Base-by-base conservation (phyloP, 2,888 invertebrate genomes). In the Ashinkailepas kermadecensis region DNA sequence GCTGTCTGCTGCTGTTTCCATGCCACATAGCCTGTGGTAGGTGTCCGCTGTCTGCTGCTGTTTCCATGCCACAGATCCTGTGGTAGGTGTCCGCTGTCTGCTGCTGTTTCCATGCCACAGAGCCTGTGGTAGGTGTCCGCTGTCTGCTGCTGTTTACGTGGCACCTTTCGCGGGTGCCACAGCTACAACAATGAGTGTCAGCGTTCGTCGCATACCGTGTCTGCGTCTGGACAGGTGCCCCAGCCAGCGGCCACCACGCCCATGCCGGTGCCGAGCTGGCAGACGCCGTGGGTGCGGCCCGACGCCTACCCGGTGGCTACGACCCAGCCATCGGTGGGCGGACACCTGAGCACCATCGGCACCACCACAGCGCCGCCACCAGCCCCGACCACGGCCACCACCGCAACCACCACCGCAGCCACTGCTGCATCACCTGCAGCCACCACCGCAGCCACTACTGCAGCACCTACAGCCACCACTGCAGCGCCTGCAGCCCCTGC, bases 321-420 rank as follows among this genome's bases (percentile, higher is more conserved):
- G n/a, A 81, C 81, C 39, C 79, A 80, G 65, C 81, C 83, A n/a
- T 79, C 82, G 54, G 82, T 82, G 9, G 70, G 58, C 7, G 94
- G 94, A 10, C 93, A 93, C 3, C 90, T 91, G 83, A 84, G 85
- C 21, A 91, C 93, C 6, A 90, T 90, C 0, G 86, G 90, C 78
- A 89, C 90, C 79, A 91, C 92, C 21, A 93, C 93, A 0, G 91
- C 92, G 62, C 90, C 65, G 62, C 25, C 83, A 80, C n/a, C 23
- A 54, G 54, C 54, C 54, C 13, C 81, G 64, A 81, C 80, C 13
- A 65, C 81, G 15, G 54, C 83, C 18, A 80, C 82, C 56, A 62
- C 84, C 86, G 64, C 86, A 84, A 25, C 82, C 81, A 64, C 81
- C 81, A 65, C 83, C 57, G 70, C 81, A 18, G n/a, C 64, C 21